A percentile compares a stretch with the other conserved stretches of the same genome.
Evolutionary conservation across 1,140 invertebrate species (phyloP).

Genomic region (Dinoponera quadriceps): DNA sequence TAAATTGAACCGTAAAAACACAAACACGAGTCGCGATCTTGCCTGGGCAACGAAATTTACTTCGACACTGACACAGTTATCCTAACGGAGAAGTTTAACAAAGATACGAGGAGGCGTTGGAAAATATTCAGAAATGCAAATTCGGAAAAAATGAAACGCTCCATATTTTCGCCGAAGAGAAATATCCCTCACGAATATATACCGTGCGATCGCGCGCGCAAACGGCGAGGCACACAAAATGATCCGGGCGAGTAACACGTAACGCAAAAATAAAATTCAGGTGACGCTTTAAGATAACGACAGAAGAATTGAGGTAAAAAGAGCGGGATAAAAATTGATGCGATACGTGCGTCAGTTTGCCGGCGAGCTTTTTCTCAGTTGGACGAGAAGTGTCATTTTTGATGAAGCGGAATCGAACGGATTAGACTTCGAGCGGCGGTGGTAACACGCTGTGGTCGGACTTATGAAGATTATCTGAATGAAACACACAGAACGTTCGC

Average conservation of each 20-base stretch:
- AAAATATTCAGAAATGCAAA: too few species aligned
- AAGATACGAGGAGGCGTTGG: too few species aligned
- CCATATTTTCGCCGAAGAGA: too few species aligned
- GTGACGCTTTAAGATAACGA: neutral
- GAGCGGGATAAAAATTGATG: neutral
- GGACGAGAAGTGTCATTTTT: neutral
- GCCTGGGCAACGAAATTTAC: constrained; percentile 1
- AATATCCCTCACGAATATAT: too few species aligned
- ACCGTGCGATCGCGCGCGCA: neutral
- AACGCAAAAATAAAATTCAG: constrained; percentile 1
- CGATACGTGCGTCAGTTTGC: neutral
- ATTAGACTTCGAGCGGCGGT: too few species aligned
- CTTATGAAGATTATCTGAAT: constrained; percentile 25
- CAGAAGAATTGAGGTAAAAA: neutral
- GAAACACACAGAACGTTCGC: neutral
- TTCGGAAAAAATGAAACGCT: too few species aligned
- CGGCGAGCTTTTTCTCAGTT: neutral
- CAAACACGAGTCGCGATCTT: neutral
- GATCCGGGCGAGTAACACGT: neutral
- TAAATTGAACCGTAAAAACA: constrained; percentile 11
- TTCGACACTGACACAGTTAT: neutral
- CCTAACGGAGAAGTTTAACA: neutral
- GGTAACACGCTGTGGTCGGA: too few species aligned
- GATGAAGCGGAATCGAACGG: constrained; percentile 4
- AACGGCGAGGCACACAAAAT: neutral